Evolutionary conservation across 2,797 vertebrate species (phyloP).

Genomic region (Micromesistius poutassou): DNA sequence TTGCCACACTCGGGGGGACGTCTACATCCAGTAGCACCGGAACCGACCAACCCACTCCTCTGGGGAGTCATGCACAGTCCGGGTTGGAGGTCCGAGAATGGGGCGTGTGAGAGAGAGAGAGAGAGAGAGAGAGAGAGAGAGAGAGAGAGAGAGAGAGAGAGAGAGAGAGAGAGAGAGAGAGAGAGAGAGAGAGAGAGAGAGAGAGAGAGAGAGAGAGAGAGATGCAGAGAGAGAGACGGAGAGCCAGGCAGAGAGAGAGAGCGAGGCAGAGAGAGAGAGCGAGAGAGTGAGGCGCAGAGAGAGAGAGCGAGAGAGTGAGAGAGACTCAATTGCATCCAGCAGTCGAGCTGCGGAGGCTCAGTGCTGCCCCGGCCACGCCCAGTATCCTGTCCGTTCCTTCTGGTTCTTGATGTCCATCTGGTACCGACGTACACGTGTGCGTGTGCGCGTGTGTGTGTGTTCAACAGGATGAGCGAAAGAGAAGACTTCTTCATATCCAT

Average conservation of each 20-base stretch:
- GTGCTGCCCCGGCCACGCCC: slow-evolving; percentile 1
- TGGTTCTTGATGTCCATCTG: background rate
- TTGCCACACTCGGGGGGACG: background rate
- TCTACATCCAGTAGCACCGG: background rate
- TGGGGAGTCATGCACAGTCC: background rate
- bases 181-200: background rate
- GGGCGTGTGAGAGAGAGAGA: background rate
- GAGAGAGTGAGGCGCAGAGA: background rate
- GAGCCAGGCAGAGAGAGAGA: background rate
- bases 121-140: background rate
- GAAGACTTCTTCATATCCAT: background rate
- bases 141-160: background rate
- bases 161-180: background rate
- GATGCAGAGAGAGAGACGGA: background rate
- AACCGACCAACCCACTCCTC: background rate
- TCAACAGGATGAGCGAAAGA: background rate
- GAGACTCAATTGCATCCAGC: background rate
- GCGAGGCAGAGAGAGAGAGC: too few relatives aligned
- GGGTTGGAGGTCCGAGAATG: background rate
- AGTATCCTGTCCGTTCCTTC: background rate
- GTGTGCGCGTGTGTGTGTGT: slow-evolving; percentile 2
- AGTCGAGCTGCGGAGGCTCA: background rate
- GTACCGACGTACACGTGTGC: slow-evolving; percentile 10
- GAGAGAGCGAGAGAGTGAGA: background rate
- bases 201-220: background rate